These are phyloP conservation scores for Heliconius sara DNA, from an alignment of 2,888 invertebrate species.

Conservation along the genomic window DNA sequence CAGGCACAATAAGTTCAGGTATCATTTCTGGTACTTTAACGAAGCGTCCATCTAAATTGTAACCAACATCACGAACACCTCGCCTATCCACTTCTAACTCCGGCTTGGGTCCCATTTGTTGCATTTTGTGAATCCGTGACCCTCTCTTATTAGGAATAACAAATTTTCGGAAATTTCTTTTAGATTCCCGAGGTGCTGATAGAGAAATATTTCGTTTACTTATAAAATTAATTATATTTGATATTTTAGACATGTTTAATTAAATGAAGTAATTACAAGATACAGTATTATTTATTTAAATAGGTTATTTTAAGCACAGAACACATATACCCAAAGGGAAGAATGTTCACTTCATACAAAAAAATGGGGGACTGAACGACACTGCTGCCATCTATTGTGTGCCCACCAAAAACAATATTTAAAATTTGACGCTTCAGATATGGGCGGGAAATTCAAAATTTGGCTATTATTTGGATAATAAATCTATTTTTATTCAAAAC, in stretches of 20 bases:
- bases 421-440: no score
- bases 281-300: constrained; percentile 9
- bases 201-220: constrained; percentile 70
- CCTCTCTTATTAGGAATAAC: constrained; percentile 90
- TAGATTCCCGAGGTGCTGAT: constrained; percentile 83
- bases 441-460: no score
- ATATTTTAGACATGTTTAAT: constrained; percentile 69
- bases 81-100: constrained; percentile 88
- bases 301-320: constrained; percentile 32
- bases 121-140: constrained; percentile 85
- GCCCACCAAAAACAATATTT: no score
- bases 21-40: constrained; percentile 92
- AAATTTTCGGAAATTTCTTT: constrained; percentile 93
- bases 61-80: constrained; percentile 88
- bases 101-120: constrained; percentile 84
- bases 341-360: no score
- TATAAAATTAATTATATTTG: constrained; percentile 64
- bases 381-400: no score
- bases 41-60: constrained; percentile 81
- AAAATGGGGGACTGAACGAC: no score
- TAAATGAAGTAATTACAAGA: neutral
- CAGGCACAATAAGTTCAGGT: constrained; percentile 96
- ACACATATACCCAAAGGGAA: no score
- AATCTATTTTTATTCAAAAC: no score
- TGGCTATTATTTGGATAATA: no score